Evolutionary conservation across 2,888 invertebrate species (phyloP).

Genomic region (Athalia circularis): DNA sequence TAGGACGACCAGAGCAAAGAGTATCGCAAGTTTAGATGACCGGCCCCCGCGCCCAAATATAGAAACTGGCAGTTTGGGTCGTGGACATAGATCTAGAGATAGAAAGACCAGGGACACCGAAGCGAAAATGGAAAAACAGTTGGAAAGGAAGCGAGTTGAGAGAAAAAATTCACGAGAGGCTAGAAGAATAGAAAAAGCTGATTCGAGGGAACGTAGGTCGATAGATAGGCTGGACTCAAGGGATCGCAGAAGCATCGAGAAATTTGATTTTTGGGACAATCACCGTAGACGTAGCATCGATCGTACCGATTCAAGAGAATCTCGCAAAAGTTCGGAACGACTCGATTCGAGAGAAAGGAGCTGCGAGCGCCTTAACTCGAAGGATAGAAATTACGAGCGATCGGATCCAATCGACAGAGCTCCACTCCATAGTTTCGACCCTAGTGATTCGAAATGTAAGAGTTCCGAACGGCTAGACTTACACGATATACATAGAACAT

Average conservation of each 20-base stretch:
- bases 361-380: conserved; percentile 60
- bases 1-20: conserved; percentile 64
- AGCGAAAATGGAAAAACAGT: conserved; percentile 58
- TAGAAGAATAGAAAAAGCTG: conserved; percentile 58
- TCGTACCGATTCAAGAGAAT: conserved; percentile 61
- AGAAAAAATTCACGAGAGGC: conserved; percentile 63
- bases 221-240: conserved; percentile 63
- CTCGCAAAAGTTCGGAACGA: conserved; percentile 67
- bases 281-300: conserved; percentile 57
- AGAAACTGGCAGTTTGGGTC: conserved; percentile 70
- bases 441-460: conserved; percentile 59
- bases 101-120: conserved; percentile 62
- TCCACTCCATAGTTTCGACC: conserved; percentile 54
- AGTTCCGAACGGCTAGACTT: conserved; percentile 65
- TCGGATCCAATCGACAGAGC: conserved; percentile 48
- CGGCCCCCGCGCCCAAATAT: conserved; percentile 57
- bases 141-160: conserved; percentile 65
- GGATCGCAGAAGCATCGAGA: conserved; percentile 58
- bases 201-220: conserved; percentile 62
- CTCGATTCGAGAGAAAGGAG: conserved; percentile 63
- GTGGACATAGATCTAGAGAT: conserved; percentile 61
- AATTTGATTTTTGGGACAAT: conserved; percentile 57
- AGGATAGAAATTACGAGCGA: conserved; percentile 32
- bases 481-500: conserved; percentile 57
- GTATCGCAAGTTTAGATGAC: conserved; percentile 69